Evolutionary conservation across 64 coral and sea anemone species (phyloP).

Genomic region (Trachythela sp.): DNA sequence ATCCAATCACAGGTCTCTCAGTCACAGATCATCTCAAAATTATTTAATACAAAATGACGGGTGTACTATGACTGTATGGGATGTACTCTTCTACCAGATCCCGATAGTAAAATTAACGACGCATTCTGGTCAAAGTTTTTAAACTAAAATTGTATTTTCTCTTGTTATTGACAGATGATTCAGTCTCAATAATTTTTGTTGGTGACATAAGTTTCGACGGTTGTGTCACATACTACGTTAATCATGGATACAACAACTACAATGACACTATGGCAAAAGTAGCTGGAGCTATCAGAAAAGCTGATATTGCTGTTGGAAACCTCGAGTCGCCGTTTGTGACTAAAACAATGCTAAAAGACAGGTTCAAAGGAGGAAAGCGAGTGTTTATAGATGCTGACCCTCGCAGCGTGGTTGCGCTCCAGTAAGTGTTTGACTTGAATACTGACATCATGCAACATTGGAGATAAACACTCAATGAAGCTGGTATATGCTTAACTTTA

Average conservation of each 20-base stretch:
- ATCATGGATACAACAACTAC: constrained; percentile 41
- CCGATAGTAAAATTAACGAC: too few relatives aligned
- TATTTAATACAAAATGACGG: too few relatives aligned
- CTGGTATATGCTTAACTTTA: too few relatives aligned
- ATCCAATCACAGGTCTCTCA: too few relatives aligned
- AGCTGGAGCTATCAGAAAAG: constrained; percentile 39
- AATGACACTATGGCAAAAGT: constrained; percentile 61
- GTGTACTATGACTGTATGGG: too few relatives aligned
- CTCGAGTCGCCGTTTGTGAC: constrained; percentile 62
- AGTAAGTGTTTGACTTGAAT: background rate
- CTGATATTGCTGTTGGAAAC: constrained; percentile 70
- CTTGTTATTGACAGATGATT: too few relatives aligned
- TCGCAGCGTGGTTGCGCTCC: constrained; percentile 25
- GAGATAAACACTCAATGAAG: too few relatives aligned
- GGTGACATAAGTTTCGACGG: constrained; percentile 63
- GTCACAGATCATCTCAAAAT: too few relatives aligned
- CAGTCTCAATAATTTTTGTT: constrained; percentile 51
- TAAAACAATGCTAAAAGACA: constrained; percentile 28
- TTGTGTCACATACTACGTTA: constrained; percentile 52
- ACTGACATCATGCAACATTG: too few relatives aligned
- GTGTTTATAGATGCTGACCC: constrained; percentile 34
- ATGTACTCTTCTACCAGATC: too few relatives aligned
- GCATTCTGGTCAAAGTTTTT: too few relatives aligned
- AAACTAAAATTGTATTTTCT: too few relatives aligned
- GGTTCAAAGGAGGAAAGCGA: background rate